phyloP scores from a whole-genome alignment of 2,888 invertebrate genomes.

The Drosophila kuntzei region DNA sequence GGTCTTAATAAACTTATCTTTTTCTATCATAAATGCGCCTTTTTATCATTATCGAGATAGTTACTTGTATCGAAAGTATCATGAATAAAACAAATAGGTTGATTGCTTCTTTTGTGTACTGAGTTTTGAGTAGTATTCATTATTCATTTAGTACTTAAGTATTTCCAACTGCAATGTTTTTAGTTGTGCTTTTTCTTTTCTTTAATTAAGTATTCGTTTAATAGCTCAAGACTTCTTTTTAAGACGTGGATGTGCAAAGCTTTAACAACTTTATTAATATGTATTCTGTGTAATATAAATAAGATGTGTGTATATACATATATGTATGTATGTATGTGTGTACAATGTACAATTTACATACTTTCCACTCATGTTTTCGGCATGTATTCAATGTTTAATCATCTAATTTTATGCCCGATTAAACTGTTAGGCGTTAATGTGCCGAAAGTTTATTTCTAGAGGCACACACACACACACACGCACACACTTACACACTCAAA shows the following conservation, averaged over 20 bases:
- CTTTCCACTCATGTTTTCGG: slow-evolving; percentile 33
- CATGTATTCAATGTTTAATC: slow-evolving; percentile 57
- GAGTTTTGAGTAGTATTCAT: background rate
- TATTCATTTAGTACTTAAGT: background rate
- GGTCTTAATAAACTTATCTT: background rate
- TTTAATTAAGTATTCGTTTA: background rate
- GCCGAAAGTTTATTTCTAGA: slow-evolving; percentile 75
- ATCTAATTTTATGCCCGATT: slow-evolving; percentile 75
- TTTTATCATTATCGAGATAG: too few species aligned
- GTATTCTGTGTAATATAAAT: slow-evolving; percentile 14
- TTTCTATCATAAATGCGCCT: too few species aligned
- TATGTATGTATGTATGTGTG: background rate
- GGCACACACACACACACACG: slow-evolving; percentile 10
- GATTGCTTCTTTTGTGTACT: background rate
- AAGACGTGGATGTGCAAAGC: background rate
- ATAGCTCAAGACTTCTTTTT: background rate
- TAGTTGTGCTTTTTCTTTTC: slow-evolving; percentile 6
- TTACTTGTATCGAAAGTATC: background rate
- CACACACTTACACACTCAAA: slow-evolving; percentile 8
- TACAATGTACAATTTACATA: too few species aligned
- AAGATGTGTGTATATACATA: background rate
- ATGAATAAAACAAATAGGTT: background rate
- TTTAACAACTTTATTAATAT: slow-evolving; percentile 17
- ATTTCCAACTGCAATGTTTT: background rate
- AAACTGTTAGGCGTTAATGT: slow-evolving; percentile 58